A percentile compares a stretch with the other conserved stretches of the same genome.
Conservation (phyloP, 2,113 vertebrate genomes). For the Cinclus cinclus region DNA sequence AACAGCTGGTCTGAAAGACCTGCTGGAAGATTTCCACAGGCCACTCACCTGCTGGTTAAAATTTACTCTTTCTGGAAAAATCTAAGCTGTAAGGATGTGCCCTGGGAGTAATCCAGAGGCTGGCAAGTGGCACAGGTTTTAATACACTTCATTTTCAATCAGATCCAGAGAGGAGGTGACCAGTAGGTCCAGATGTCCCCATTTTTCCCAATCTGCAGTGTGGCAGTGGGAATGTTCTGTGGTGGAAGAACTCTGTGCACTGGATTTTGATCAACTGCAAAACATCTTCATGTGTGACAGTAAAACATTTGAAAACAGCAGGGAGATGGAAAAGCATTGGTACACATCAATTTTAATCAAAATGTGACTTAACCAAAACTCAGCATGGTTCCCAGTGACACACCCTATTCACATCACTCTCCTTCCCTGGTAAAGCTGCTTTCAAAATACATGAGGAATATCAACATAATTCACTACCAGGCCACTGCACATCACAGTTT, state of each 20-base stretch:
- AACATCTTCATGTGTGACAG: neutral
- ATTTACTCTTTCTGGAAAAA: neutral
- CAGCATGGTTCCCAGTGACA: neutral
- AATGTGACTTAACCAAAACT: neutral
- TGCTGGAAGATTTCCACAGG: neutral
- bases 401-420: neutral
- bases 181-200: rapidly evolving
- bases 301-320: neutral
- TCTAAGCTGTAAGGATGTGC: neutral
- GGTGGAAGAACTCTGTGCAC: neutral
- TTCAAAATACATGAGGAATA: neutral
- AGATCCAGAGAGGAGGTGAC: neutral
- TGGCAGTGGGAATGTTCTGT: neutral
- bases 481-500: neutral
- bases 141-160: neutral
- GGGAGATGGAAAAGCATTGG: neutral
- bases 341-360: neutral
- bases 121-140: neutral
- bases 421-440: neutral
- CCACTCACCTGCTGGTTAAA: neutral
- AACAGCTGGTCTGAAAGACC: neutral
- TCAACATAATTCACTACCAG: neutral
- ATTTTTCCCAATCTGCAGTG: rapidly evolving
- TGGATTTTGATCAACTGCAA: neutral
- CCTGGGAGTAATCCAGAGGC: neutral